These are phyloP conservation scores for Drosophila repleta DNA, from an alignment of 1,140 invertebrate genomes.

Conservation along the genomic window DNA sequence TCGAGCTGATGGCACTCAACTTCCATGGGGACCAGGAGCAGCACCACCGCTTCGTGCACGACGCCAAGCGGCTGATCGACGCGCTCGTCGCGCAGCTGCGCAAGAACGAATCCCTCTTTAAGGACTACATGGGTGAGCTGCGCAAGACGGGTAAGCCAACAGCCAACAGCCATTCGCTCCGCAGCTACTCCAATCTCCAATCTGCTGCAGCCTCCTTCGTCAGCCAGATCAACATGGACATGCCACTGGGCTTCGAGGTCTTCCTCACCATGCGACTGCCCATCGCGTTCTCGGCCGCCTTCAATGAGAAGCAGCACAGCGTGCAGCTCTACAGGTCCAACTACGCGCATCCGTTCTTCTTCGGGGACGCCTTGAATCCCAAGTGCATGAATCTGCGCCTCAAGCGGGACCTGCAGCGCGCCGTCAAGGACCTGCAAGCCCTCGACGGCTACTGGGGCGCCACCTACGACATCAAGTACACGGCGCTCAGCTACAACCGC, in stretches of 20 bases:
- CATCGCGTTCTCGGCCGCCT: conserved; percentile 8
- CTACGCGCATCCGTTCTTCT: conserved; percentile 46
- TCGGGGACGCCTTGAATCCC: conserved; percentile 40
- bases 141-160: conserved; percentile 30
- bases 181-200: background rate
- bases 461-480: conserved; percentile 41
- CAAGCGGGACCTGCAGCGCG: conserved; percentile 26
- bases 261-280: conserved; percentile 54
- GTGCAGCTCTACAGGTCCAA: conserved; percentile 20
- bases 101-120: conserved; percentile 6
- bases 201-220: conserved; percentile 36
- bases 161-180: no score
- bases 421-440: background rate
- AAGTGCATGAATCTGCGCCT: conserved; percentile 47
- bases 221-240: conserved; percentile 19
- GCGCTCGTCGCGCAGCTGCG: conserved; percentile 1
- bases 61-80: background rate
- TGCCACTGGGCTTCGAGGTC: conserved; percentile 55
- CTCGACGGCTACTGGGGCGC: background rate
- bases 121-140: conserved; percentile 10
- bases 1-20: conserved; percentile 17
- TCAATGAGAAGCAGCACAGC: conserved; percentile 22
- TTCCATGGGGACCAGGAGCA: background rate
- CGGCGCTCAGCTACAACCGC: background rate
- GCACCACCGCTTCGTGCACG: conserved; percentile 13